Evolutionary conservation across 2,888 invertebrate genomes (phyloP).

Genomic region (Dioctria rufipes): DNA sequence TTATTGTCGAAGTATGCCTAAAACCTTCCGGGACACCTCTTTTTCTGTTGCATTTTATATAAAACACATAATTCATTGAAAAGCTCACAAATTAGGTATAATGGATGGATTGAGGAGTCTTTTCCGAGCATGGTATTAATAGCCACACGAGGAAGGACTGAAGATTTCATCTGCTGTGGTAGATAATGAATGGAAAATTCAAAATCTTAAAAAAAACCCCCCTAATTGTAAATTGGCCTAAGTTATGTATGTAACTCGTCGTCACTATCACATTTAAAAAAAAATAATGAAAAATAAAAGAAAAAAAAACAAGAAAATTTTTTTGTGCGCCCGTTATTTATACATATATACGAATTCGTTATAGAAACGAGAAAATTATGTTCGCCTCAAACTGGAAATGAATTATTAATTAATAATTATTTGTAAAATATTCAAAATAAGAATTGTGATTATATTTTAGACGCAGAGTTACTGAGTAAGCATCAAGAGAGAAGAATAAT

Average conservation of each 20-base stretch:
- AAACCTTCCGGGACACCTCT: background rate
- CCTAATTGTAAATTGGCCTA: conserved; percentile 39
- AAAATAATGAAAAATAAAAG: background rate
- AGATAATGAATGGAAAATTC: too few relatives aligned
- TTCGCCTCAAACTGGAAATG: background rate
- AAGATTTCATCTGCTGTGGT: too few relatives aligned
- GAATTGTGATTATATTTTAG: conserved; percentile 10
- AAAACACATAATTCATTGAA: background rate
- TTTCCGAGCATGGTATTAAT: background rate
- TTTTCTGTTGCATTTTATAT: conserved; percentile 9
- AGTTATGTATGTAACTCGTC: conserved; percentile 39
- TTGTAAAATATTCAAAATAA: conserved; percentile 22
- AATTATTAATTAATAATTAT: background rate
- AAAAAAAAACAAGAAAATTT: background rate
- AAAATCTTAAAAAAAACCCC: conserved; percentile 21
- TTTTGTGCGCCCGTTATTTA: conserved; percentile 13
- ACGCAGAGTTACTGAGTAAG: background rate
- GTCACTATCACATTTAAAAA: conserved; percentile 22
- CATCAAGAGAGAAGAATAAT: background rate
- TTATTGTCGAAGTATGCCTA: conserved; percentile 9
- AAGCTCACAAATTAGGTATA: conserved; percentile 43
- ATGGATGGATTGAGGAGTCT: conserved; percentile 2
- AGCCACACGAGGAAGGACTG: background rate
- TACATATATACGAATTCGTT: conserved; percentile 9
- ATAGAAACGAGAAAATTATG: conserved; percentile 10